Base-by-base conservation (phyloP, 2,888 invertebrate species). In the Prosapia bicincta region DNA sequence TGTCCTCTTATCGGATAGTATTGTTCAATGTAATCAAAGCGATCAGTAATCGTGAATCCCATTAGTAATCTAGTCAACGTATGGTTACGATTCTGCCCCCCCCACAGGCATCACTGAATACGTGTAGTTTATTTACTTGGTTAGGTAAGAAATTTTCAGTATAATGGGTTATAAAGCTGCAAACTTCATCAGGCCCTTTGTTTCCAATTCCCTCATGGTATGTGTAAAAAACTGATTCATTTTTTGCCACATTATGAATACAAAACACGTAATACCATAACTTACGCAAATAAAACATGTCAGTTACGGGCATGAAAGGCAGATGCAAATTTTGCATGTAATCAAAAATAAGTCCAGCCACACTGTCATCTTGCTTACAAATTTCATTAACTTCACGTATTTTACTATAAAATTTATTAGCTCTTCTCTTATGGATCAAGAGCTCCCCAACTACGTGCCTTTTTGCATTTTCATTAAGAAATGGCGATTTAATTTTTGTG, bases 201-300 rank as follows among this genome's bases (percentile, higher is more conserved):
- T 74, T 72, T 26, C 38, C 74, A 23, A 23, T 3, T n/a, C 74
- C 73, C 54, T 78, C 77, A 20, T 28, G 26, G 68, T 78, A 76
- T 3, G 77, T 77, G 38, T 78, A 78, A 65, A 78, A 78, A 1
- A 71, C 67, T n/a, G 77, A 43, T 20, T 26, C 15, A 23, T 76
- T 68, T 30, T 72, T 72, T 43, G 65, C 54, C 23, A 78, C 25
- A 9, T 80, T 76, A 69, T 80, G 78, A 24, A 80, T 75, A 25
- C 79, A 75, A 74, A 80, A 80, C 28, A 76, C 78, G 76, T 77
- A 77, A 10, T 78, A 25, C 75, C 78, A 79, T 72, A 72, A 38
- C 43, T 76, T 69, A 13, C 71, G 23, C 2, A 69, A 28, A 13
- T 75, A 70, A 38, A 75, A 75, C 0, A 75, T 69, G 25, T 70